These are phyloP conservation scores for Saturnia japonica DNA, from an alignment of 2,888 invertebrate species.

Conservation along the genomic window DNA sequence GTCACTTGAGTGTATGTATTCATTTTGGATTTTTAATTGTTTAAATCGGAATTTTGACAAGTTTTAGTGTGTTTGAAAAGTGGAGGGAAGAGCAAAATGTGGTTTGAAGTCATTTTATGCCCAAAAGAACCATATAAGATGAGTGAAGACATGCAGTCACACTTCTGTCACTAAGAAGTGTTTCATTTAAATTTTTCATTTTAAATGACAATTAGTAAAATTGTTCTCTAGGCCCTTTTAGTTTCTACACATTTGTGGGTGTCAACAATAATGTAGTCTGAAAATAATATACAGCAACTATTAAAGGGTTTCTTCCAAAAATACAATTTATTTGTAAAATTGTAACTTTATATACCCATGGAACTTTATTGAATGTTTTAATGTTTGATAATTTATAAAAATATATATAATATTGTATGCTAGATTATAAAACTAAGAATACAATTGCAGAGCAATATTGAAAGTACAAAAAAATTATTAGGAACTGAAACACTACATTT, in stretches of 20 bases:
- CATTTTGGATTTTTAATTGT: not conserved
- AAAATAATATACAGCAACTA: not conserved
- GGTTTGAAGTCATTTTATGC: not conserved
- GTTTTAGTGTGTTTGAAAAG: not conserved
- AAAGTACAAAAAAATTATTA: not conserved
- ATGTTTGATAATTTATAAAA: too few species aligned
- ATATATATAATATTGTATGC: too few species aligned
- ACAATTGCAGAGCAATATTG: not conserved
- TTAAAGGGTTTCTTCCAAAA: not conserved
- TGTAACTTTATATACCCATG: too few species aligned
- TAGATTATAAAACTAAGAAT: too few species aligned
- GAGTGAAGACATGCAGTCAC: not conserved
- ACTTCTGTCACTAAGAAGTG: not conserved
- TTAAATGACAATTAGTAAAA: not conserved
- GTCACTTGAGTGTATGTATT: not conserved
- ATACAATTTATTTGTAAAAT: too few species aligned
- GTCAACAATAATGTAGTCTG: not conserved
- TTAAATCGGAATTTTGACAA: too few species aligned
- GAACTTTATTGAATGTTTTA: too few species aligned
- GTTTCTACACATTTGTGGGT: not conserved
- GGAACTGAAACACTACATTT: not conserved
- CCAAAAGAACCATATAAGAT: not conserved
- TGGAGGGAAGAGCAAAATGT: not conserved
- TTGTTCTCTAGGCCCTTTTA: not conserved
- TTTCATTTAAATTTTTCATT: not conserved